A percentile compares a stretch with the other conserved stretches of the same genome.
phyloP scores from a whole-genome alignment of 1,140 invertebrate species.

The Phymastichus coffea region DNA sequence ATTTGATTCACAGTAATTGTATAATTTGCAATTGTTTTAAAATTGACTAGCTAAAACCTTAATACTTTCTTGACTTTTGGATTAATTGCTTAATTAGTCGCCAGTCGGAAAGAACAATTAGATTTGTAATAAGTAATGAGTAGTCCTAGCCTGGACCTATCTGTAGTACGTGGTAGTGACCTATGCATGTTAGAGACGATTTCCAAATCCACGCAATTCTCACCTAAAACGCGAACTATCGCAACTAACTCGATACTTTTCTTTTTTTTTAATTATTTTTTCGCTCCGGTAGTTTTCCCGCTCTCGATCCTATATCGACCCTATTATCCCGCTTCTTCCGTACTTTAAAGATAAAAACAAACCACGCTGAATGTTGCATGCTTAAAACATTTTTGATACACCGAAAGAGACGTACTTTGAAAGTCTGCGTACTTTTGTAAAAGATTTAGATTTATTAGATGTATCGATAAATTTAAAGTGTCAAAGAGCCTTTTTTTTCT shows the following conservation, averaged over 20 bases:
- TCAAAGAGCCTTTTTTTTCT: background rate
- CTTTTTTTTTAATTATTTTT: background rate
- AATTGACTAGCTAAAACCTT: constrained; percentile 15
- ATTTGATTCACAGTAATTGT: too few relatives aligned
- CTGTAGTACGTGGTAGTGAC: constrained; percentile 41
- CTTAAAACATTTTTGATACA: constrained; percentile 21
- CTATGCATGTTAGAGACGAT: constrained; percentile 44
- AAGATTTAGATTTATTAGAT: constrained; percentile 5
- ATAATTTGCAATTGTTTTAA: constrained; percentile 23
- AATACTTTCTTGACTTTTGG: constrained; percentile 15
- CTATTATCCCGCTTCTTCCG: constrained; percentile 19
- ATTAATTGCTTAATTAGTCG: constrained; percentile 32
- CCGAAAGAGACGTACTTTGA: constrained; percentile 22
- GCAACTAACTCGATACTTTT: background rate
- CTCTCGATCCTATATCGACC: constrained; percentile 10
- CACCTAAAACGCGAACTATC: constrained; percentile 13
- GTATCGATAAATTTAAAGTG: constrained; percentile 2
- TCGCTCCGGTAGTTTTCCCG: constrained; percentile 1
- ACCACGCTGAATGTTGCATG: constrained; percentile 30
- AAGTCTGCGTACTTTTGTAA: constrained; percentile 37
- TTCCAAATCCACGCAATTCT: constrained; percentile 19
- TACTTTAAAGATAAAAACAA: constrained; percentile 13
- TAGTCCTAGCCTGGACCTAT: constrained; percentile 35
- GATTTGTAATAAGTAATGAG: constrained; percentile 31
- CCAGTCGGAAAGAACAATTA: constrained; percentile 29